These are phyloP conservation scores for Glaucopsyche alexis DNA, from an alignment of 2,888 invertebrate species.

Conservation along the genomic window DNA sequence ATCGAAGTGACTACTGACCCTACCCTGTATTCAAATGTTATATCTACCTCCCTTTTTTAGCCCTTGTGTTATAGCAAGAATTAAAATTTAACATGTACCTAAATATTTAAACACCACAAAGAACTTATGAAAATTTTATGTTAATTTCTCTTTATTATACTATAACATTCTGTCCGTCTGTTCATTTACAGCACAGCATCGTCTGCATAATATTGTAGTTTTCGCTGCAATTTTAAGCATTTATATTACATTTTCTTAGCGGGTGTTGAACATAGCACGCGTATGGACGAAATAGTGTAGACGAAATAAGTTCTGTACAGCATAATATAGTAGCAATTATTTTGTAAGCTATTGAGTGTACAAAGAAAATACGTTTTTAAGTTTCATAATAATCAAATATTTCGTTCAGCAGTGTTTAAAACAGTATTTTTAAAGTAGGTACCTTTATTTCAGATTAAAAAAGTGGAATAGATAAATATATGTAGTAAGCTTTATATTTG, in stretches of 20 bases:
- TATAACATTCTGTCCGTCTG: slow-evolving; percentile 15
- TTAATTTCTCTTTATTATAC: slow-evolving; percentile 13
- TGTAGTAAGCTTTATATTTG: no score
- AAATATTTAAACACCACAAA: background rate
- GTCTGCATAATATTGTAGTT: slow-evolving; percentile 15
- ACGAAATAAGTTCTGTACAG: background rate
- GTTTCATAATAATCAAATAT: no score
- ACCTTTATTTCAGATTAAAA: no score
- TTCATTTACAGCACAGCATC: slow-evolving; percentile 14
- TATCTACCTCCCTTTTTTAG: background rate
- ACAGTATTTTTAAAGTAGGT: no score
- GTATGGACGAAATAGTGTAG: background rate
- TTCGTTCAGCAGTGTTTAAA: no score
- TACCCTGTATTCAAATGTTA: background rate
- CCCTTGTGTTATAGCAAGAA: background rate
- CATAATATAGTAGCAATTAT: no score
- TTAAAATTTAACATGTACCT: background rate
- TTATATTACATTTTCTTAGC: slow-evolving; percentile 18
- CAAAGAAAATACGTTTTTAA: no score
- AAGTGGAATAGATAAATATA: no score
- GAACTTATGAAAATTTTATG: slow-evolving; percentile 16
- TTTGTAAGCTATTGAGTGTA: no score
- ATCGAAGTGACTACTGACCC: background rate
- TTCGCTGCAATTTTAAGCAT: slow-evolving; percentile 18
- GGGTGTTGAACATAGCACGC: background rate